These are phyloP conservation scores for Spodoptera picta DNA, from an alignment of 2,888 invertebrate species.

Conservation along the genomic window DNA sequence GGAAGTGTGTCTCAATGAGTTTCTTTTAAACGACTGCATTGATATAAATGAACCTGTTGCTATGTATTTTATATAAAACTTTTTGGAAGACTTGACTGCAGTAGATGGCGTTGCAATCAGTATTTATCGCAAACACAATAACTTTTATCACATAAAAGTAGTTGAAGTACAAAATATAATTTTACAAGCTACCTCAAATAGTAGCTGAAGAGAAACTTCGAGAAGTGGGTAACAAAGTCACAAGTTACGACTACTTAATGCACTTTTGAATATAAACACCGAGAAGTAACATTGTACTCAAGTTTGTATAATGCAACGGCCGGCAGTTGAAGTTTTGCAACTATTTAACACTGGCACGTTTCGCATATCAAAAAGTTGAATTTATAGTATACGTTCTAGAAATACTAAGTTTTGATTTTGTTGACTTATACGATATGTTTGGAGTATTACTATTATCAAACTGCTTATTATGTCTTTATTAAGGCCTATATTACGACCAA, in stretches of 20 bases:
- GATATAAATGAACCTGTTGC: too few relatives aligned
- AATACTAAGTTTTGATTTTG: constrained; percentile 18
- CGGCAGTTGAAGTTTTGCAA: constrained; percentile 43
- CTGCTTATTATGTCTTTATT: too few relatives aligned
- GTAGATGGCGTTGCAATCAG: too few relatives aligned
- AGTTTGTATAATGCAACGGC: constrained; percentile 61
- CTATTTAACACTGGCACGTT: constrained; percentile 48
- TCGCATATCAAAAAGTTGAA: constrained; percentile 44
- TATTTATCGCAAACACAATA: background rate
- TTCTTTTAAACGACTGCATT: too few relatives aligned
- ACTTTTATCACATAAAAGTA: background rate
- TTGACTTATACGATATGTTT: constrained; percentile 1
- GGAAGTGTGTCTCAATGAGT: too few relatives aligned
- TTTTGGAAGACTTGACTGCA: too few relatives aligned
- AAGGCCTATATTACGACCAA: too few relatives aligned
- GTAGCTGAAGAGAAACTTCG: constrained; percentile 49
- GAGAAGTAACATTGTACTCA: constrained; percentile 63
- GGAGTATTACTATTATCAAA: too few relatives aligned
- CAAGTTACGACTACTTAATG: constrained; percentile 70
- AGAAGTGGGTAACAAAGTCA: constrained; percentile 61
- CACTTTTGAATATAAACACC: constrained; percentile 72
- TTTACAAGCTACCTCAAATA: constrained; percentile 43
- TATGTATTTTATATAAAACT: too few relatives aligned
- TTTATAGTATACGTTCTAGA: constrained; percentile 29
- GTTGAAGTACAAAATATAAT: constrained; percentile 28